These are phyloP conservation scores for Speoplatyrhinus poulsoni DNA, from an alignment of 2,113 vertebrate species.

Conservation along the genomic window DNA sequence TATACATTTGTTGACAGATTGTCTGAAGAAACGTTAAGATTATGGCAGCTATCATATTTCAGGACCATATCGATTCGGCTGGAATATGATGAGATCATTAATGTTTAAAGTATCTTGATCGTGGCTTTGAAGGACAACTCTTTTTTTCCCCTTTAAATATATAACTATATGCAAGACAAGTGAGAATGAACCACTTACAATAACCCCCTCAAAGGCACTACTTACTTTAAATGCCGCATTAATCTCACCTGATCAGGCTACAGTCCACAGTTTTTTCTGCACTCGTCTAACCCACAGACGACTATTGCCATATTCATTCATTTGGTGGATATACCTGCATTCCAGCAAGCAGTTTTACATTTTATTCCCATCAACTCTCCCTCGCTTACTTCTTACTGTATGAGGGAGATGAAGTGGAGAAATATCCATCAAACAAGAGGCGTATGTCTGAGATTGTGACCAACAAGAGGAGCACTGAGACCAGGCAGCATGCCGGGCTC, in stretches of 20 bases:
- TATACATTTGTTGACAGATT: too few relatives aligned
- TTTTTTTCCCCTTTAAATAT: too few relatives aligned
- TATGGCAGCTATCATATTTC: background rate
- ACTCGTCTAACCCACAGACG: constrained; percentile 18
- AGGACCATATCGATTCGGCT: background rate
- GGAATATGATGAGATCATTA: background rate
- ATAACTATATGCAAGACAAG: background rate
- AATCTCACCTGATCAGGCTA: constrained; percentile 31
- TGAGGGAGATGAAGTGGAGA: background rate
- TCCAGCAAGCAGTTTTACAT: background rate
- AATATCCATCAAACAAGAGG: background rate
- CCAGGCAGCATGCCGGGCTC: too few relatives aligned
- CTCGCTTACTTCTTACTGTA: background rate
- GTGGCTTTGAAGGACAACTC: background rate
- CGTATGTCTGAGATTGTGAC: too few relatives aligned
- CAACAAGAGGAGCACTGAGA: too few relatives aligned
- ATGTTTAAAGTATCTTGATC: background rate
- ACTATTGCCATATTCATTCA: constrained; percentile 4
- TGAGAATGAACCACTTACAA: constrained; percentile 12
- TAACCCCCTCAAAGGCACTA: constrained; percentile 13
- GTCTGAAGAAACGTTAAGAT: background rate
- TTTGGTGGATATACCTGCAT: background rate
- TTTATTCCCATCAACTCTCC: background rate
- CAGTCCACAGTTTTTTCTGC: constrained; percentile 32
- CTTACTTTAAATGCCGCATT: constrained; percentile 41